These are phyloP conservation scores for Halocaridina rubra DNA, from an alignment of 2,888 invertebrate species.

Conservation along the genomic window DNA sequence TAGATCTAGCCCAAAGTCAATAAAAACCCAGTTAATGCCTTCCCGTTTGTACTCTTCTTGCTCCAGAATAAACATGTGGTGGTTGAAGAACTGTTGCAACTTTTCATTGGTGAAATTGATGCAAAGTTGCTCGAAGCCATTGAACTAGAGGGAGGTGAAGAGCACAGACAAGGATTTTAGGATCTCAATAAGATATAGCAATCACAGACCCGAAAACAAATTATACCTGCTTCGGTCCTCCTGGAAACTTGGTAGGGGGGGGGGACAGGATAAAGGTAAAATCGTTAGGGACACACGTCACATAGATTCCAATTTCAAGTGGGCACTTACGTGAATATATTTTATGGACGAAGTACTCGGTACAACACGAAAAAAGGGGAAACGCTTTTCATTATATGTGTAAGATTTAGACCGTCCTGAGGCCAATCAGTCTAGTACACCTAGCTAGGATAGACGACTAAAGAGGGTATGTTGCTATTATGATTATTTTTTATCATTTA, in stretches of 20 bases:
- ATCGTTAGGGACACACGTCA: too few species aligned
- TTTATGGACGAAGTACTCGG: too few species aligned
- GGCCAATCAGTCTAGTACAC: not conserved
- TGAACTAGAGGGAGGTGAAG: conserved; percentile 74
- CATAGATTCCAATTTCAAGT: too few species aligned
- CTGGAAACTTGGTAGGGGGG: too few species aligned
- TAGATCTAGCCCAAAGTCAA: conserved; percentile 97
- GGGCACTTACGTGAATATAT: too few species aligned
- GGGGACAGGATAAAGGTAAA: too few species aligned
- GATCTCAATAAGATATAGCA: too few species aligned
- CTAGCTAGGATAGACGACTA: too few species aligned
- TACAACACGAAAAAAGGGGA: not conserved
- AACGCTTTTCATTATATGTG: not conserved
- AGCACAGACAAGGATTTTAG: conserved; percentile 9
- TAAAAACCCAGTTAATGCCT: conserved; percentile 95
- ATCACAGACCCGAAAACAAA: too few species aligned
- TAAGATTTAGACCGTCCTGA: not conserved
- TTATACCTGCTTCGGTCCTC: too few species aligned
- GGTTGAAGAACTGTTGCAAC: conserved; percentile 98
- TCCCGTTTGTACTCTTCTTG: conserved; percentile 96
- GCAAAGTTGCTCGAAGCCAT: conserved; percentile 97
- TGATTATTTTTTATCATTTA: too few species aligned
- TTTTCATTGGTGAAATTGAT: conserved; percentile 99
- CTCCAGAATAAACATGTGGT: conserved; percentile 97
- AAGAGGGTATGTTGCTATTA: too few species aligned